Evolutionary conservation across 2,113 vertebrate genomes (phyloP).

Genomic region (Alaudala cheleensis): DNA sequence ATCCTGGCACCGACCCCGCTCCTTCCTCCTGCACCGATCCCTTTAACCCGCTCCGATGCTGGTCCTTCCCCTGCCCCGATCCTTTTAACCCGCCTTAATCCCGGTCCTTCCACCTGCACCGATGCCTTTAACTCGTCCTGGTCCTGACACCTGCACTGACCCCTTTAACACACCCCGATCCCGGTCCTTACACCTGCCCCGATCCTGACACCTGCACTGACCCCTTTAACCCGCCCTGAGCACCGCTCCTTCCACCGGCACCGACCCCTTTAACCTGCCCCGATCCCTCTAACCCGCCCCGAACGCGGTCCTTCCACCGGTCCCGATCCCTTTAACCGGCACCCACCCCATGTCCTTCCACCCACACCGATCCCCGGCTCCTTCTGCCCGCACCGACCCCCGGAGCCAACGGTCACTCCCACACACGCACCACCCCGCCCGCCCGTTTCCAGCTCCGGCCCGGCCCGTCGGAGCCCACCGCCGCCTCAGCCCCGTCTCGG

Average conservation of each 20-base stretch:
- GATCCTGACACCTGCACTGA: background rate
- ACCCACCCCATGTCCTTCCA: background rate
- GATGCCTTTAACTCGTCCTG: too few species aligned
- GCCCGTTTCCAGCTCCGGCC: background rate
- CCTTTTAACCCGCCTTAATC: background rate
- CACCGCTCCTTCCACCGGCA: too few species aligned
- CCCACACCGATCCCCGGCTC: too few species aligned
- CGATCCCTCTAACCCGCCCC: background rate
- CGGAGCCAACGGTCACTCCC: background rate
- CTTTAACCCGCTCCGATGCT: rapidly evolving
- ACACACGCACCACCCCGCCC: too few species aligned
- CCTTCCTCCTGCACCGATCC: rapidly evolving
- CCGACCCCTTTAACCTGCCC: rapidly evolving
- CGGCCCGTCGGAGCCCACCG: background rate
- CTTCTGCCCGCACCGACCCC: background rate
- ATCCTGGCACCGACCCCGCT: background rate
- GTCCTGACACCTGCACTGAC: rapidly evolving
- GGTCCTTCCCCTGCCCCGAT: background rate
- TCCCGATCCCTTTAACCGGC: background rate
- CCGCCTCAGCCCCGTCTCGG: background rate
- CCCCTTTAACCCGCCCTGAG: too few species aligned
- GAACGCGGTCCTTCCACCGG: background rate
- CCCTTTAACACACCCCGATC: background rate
- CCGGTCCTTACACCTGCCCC: background rate
- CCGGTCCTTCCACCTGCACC: background rate